phyloP scores from a whole-genome alignment of 2,797 vertebrate genomes.

The Malacoraja senta region DNA sequence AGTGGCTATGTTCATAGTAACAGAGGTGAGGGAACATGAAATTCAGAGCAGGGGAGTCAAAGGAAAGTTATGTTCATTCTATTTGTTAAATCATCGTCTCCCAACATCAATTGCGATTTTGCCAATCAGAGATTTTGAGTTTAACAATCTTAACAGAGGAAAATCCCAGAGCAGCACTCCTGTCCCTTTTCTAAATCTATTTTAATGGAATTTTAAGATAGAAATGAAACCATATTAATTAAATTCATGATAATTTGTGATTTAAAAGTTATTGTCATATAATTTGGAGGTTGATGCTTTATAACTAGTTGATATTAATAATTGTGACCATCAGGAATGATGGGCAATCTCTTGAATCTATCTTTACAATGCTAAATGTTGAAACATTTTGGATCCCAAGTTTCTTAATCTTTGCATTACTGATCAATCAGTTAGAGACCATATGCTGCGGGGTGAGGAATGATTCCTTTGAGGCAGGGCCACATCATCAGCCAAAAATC shows the following conservation, averaged over 20 bases:
- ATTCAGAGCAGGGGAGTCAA: neutral
- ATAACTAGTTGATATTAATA: neutral
- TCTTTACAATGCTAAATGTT: neutral
- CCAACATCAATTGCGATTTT: neutral
- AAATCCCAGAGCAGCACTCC: neutral
- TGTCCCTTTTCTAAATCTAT: neutral
- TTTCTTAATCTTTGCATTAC: slow-evolving; percentile 14
- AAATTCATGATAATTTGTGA: neutral
- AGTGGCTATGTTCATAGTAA: neutral
- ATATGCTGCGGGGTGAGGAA: neutral
- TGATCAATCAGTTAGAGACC: neutral
- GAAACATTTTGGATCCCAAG: neutral
- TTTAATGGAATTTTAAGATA: neutral
- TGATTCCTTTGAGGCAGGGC: slow-evolving; percentile 10
- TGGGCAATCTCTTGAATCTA: neutral
- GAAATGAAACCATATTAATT: neutral
- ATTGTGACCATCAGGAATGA: too few relatives aligned
- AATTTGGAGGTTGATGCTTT: neutral
- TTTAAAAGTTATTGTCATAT: neutral
- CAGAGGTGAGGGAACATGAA: neutral
- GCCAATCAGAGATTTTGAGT: neutral
- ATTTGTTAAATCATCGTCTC: neutral
- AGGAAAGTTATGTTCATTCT: neutral
- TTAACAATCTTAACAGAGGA: neutral
- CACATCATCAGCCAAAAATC: neutral